These are phyloP conservation scores for Dysdera silvatica DNA, from an alignment of 1,140 invertebrate species.

Conservation along the genomic window DNA sequence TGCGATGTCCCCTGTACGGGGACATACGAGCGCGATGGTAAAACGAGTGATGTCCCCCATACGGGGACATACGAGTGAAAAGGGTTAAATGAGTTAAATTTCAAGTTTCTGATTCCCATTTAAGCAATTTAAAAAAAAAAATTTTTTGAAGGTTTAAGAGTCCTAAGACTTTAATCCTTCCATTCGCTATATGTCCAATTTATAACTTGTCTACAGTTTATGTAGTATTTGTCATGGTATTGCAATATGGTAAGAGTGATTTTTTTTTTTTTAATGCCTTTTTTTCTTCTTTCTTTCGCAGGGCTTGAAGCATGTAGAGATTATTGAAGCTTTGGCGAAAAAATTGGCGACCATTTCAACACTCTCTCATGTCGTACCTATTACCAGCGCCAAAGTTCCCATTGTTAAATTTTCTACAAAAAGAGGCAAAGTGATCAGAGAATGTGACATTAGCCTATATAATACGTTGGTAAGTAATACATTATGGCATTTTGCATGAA, in stretches of 20 bases:
- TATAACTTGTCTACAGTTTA: neutral
- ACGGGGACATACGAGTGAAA: too few species aligned
- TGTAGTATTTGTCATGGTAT: neutral
- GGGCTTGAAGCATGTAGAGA: conserved; percentile 41
- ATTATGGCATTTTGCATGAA: too few species aligned
- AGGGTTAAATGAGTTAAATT: too few species aligned
- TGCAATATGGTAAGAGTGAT: neutral
- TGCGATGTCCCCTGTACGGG: too few species aligned
- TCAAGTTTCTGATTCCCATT: too few species aligned
- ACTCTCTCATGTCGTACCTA: conserved; percentile 48
- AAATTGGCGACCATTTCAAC: conserved; percentile 43
- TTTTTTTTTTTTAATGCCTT: neutral
- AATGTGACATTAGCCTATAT: conserved; percentile 57
- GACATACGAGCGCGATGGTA: too few species aligned
- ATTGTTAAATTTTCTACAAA: conserved; percentile 54
- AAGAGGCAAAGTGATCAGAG: conserved; percentile 44
- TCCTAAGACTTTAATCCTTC: neutral
- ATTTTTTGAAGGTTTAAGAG: too few species aligned
- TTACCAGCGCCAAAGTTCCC: conserved; percentile 57
- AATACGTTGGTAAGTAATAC: conserved; percentile 49
- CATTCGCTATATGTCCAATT: neutral
- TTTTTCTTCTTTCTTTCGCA: conserved; percentile 32
- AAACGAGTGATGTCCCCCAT: too few species aligned
- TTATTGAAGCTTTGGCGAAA: conserved; percentile 46
- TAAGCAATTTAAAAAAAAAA: too few species aligned